Percentiles rank a stretch among this genome's conserved stretches.
Evolutionary conservation across 2,888 invertebrate species (phyloP).

Genomic region (Heterodera filipjevi): DNA sequence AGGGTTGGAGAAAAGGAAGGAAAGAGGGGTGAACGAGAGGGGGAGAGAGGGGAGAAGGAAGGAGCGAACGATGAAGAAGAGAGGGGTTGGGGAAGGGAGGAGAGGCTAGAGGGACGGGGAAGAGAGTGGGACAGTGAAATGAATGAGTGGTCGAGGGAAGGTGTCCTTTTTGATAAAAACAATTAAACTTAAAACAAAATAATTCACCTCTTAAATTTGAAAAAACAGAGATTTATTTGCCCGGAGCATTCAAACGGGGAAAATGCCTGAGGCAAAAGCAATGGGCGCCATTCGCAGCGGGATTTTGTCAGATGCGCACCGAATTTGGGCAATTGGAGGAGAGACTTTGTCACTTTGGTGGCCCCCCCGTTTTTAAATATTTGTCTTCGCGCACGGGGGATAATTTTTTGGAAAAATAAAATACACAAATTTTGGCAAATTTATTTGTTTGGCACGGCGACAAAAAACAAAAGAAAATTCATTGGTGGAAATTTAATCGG

Average conservation of each 20-base stretch:
- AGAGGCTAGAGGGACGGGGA: too few relatives aligned
- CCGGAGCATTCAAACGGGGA: neutral
- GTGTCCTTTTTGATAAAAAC: too few relatives aligned
- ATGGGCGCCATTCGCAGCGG: constrained; percentile 1
- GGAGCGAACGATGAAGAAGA: too few relatives aligned
- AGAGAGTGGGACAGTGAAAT: neutral
- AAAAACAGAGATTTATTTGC: neutral
- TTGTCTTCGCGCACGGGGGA: neutral
- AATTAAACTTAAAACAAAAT: too few relatives aligned
- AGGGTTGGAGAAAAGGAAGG: too few relatives aligned
- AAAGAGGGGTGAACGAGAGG: too few relatives aligned
- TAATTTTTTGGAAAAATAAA: neutral
- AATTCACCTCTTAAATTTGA: neutral
- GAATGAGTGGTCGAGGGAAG: too few relatives aligned
- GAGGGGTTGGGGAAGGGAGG: too few relatives aligned
- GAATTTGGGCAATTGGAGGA: neutral
- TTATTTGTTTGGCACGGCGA: neutral
- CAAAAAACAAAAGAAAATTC: neutral
- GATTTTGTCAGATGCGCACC: neutral
- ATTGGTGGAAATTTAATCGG: too few relatives aligned
- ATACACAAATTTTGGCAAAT: neutral
- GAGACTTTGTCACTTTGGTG: neutral
- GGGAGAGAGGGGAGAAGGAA: neutral
- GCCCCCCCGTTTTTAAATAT: neutral
- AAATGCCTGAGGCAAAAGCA: neutral